Conservation (phyloP, 37 sponge, comb jelly and placozoan genomes). For the Ephydatia muelleri region DNA sequence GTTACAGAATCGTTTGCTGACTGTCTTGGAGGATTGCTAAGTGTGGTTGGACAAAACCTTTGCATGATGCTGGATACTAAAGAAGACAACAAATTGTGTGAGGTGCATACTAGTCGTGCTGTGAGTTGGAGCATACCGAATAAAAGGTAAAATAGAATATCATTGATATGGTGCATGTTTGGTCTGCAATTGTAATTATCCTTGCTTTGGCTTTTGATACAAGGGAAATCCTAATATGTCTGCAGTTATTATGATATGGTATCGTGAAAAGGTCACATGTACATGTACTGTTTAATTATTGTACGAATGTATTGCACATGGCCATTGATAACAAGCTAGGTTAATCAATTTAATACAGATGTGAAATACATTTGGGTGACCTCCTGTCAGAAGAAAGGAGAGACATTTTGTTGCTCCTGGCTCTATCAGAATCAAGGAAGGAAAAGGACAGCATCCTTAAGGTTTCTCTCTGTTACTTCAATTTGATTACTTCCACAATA, state of each 20-base stretch:
- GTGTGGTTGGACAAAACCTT: slow-evolving; percentile 92
- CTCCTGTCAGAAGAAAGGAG: slow-evolving; percentile 91
- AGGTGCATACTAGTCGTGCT: slow-evolving; percentile 63
- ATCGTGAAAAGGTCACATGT: too few relatives aligned
- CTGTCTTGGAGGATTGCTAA: slow-evolving; percentile 92
- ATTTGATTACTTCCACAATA: slow-evolving; percentile 73
- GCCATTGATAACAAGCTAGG: too few relatives aligned
- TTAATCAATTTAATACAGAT: slow-evolving; percentile 28
- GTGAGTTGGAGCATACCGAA: slow-evolving; percentile 51
- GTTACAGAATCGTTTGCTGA: slow-evolving; percentile 96
- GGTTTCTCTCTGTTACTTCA: slow-evolving; percentile 78
- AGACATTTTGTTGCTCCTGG: slow-evolving; percentile 77
- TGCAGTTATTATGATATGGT: too few relatives aligned
- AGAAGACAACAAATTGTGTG: slow-evolving; percentile 46
- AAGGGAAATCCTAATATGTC: too few relatives aligned
- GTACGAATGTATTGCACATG: too few relatives aligned
- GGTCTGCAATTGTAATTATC: too few relatives aligned
- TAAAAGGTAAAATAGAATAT: slow-evolving; percentile 25
- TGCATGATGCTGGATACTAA: slow-evolving; percentile 53
- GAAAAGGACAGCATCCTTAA: slow-evolving; percentile 12
- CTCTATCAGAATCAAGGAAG: slow-evolving; percentile 47
- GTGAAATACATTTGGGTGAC: slow-evolving; percentile 82
- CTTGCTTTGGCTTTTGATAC: too few relatives aligned
- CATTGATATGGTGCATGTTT: too few relatives aligned
- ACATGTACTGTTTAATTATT: too few relatives aligned